phyloP scores from a whole-genome alignment of 2,888 invertebrate genomes.

The Cephus nigrinus region DNA sequence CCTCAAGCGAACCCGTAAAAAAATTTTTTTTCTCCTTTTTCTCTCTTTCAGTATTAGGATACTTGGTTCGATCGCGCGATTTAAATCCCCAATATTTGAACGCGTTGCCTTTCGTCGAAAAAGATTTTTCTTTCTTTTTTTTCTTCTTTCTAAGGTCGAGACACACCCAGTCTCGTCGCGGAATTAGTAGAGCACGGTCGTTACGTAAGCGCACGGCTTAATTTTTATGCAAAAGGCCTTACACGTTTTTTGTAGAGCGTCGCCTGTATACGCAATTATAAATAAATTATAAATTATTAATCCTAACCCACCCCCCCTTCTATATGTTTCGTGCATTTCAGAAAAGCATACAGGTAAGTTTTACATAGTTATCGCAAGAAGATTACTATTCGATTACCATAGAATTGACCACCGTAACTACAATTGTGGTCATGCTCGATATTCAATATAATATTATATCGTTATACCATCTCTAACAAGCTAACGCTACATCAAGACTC shows the following conservation, averaged over 20 bases:
- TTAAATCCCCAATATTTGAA: neutral
- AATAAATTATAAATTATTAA: slow-evolving; percentile 66
- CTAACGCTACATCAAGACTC: slow-evolving; percentile 59
- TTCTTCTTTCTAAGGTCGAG: slow-evolving; percentile 10
- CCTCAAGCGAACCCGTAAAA: neutral
- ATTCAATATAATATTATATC: slow-evolving; percentile 45
- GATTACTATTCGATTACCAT: slow-evolving; percentile 50
- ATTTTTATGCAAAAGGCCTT: slow-evolving; percentile 63
- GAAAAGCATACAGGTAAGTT: slow-evolving; percentile 81
- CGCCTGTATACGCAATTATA: slow-evolving; percentile 55
- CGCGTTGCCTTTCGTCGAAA: neutral
- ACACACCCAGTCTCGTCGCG: slow-evolving; percentile 30
- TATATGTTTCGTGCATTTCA: slow-evolving; percentile 90
- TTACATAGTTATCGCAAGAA: slow-evolving; percentile 52
- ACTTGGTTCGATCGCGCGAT: neutral
- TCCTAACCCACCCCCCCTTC: slow-evolving; percentile 74
- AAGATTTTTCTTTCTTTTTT: neutral
- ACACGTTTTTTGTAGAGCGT: slow-evolving; percentile 41
- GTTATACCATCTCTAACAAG: slow-evolving; percentile 57
- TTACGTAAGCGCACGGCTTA: slow-evolving; percentile 43
- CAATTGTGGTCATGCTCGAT: slow-evolving; percentile 55
- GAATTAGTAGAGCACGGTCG: slow-evolving; percentile 7
- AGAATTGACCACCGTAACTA: slow-evolving; percentile 57
- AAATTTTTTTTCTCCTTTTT: neutral
- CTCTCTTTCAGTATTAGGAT: neutral